Conservation (phyloP, 2,797 vertebrate species). For the Semotilus atromaculatus region DNA sequence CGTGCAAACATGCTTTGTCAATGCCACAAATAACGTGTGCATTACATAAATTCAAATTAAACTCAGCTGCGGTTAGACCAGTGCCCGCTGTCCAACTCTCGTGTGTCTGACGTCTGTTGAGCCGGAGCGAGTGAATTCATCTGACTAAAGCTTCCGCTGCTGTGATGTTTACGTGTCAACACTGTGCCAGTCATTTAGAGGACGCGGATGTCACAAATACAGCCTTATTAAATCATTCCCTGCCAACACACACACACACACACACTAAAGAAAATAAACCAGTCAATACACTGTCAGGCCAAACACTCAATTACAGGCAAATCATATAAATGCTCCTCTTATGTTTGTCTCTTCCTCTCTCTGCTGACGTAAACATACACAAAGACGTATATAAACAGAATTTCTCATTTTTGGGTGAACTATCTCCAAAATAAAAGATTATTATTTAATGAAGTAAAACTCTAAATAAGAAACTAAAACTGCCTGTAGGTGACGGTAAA, state of each 20-base stretch:
- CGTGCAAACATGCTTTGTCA: neutral
- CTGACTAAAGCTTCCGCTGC: conserved; percentile 17
- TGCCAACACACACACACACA: conserved; percentile 33
- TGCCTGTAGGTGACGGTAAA: too few species aligned
- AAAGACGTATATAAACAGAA: too few species aligned
- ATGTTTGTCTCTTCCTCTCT: neutral
- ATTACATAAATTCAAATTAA: neutral
- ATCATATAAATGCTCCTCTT: neutral
- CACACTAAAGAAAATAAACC: neutral
- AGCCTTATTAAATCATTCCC: conserved; percentile 65
- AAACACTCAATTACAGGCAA: neutral
- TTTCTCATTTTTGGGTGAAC: too few species aligned
- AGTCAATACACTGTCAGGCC: neutral
- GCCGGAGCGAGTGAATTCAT: neutral
- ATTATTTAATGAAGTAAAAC: too few species aligned
- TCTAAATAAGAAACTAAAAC: too few species aligned
- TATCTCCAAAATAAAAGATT: too few species aligned
- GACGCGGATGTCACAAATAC: conserved; percentile 62
- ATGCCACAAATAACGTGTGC: neutral
- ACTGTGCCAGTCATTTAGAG: conserved; percentile 57
- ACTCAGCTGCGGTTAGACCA: neutral
- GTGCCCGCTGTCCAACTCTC: neutral
- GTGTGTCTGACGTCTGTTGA: neutral
- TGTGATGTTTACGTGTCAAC: neutral
- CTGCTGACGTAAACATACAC: neutral